Conservation (phyloP, 2,888 invertebrate species). For the Polydrusus pterygomalis region DNA sequence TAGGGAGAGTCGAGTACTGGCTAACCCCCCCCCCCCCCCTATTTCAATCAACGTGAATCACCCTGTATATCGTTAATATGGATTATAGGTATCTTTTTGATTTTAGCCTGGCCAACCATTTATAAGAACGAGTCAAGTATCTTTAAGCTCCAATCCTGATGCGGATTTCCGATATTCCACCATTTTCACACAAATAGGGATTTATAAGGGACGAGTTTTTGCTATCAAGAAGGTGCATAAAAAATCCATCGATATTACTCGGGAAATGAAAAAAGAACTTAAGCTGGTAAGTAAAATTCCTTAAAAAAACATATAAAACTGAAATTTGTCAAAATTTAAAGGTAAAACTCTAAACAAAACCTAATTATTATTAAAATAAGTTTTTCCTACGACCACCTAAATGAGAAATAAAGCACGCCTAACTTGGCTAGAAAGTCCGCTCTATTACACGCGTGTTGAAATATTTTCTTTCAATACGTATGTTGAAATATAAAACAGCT, state of each 20-base stretch:
- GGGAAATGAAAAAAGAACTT: slow-evolving; percentile 94
- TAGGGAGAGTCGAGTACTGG: too few species aligned
- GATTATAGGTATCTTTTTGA: slow-evolving; percentile 18
- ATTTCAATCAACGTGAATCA: too few species aligned
- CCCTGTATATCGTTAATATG: too few species aligned
- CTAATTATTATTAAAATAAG: too few species aligned
- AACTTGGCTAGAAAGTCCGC: too few species aligned
- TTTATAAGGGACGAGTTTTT: slow-evolving; percentile 90
- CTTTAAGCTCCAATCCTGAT: slow-evolving; percentile 93
- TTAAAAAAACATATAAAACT: neutral
- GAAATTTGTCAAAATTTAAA: neutral
- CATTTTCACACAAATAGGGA: slow-evolving; percentile 92
- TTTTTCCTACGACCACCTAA: too few species aligned
- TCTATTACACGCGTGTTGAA: too few species aligned
- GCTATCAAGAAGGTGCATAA: slow-evolving; percentile 90
- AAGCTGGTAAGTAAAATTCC: slow-evolving; percentile 81
- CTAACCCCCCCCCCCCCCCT: too few species aligned
- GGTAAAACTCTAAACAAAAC: too few species aligned
- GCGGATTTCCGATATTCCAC: slow-evolving; percentile 92
- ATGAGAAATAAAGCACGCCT: too few species aligned
- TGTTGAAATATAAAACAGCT: too few species aligned
- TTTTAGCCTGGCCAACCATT: slow-evolving; percentile 76
- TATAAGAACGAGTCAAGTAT: slow-evolving; percentile 91
- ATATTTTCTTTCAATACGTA: too few species aligned
- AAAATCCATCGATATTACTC: slow-evolving; percentile 90